These are phyloP conservation scores for Alca torda DNA, from an alignment of 2,797 vertebrate genomes.

Conservation along the genomic window DNA sequence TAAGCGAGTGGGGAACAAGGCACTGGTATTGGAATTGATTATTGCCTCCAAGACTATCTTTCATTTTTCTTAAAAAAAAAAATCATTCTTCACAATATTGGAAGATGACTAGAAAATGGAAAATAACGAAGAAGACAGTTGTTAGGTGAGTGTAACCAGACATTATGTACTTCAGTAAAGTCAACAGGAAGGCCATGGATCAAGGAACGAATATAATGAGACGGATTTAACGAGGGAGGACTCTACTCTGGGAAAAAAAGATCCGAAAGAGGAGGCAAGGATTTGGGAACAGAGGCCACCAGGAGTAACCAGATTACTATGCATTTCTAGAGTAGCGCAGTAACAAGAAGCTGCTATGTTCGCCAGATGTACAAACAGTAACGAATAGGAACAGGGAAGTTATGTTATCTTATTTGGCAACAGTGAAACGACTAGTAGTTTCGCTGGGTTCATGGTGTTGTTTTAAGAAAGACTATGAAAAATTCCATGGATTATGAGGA, in stretches of 20 bases:
- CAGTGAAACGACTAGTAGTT: background rate
- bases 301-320: background rate
- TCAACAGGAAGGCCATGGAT: background rate
- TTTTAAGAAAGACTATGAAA: slow-evolving; percentile 2
- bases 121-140: background rate
- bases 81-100: background rate
- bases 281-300: background rate
- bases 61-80: background rate
- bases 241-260: background rate
- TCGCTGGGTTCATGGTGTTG: background rate
- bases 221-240: background rate
- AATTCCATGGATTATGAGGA: background rate
- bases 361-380: background rate
- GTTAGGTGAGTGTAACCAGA: background rate
- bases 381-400: background rate
- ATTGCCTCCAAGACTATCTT: background rate
- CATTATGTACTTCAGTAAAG: background rate
- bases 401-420: background rate
- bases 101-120: background rate
- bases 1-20: background rate
- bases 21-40: background rate
- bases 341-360: background rate
- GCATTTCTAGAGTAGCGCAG: background rate
- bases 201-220: background rate
- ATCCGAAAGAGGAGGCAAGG: background rate